Conservation (phyloP, 2,797 vertebrate genomes). For the Eutrigla gurnardus region DNA sequence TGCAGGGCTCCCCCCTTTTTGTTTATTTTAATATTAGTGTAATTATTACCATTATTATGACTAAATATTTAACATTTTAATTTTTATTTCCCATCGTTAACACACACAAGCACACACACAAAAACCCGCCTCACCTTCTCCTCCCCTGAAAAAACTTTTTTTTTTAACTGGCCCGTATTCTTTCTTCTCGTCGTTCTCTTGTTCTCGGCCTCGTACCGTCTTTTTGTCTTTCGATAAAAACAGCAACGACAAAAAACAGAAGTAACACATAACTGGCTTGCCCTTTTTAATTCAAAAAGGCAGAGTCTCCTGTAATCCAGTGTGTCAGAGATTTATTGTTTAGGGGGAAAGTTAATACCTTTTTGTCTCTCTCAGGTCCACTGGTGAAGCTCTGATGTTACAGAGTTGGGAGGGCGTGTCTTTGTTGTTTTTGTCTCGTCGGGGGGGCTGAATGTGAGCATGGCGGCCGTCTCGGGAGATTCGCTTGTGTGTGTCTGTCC, state of each 20-base stretch:
- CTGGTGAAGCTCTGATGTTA: slow-evolving; percentile 77
- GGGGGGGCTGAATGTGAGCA: slow-evolving; percentile 60
- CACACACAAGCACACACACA: too few relatives aligned
- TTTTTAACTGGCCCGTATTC: too few relatives aligned
- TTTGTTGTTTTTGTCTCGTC: slow-evolving; percentile 72
- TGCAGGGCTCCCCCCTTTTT: too few relatives aligned
- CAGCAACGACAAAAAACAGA: not conserved
- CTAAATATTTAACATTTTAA: too few relatives aligned
- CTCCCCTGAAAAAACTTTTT: too few relatives aligned
- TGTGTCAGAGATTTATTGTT: slow-evolving; percentile 61
- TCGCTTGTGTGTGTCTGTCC: slow-evolving; percentile 60
- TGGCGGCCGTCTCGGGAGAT: slow-evolving; percentile 68
- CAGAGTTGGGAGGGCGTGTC: slow-evolving; percentile 73
- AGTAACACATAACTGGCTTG: slow-evolving; percentile 20
- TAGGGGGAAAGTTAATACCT: slow-evolving; percentile 64
- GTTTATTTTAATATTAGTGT: too few relatives aligned
- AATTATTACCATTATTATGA: too few relatives aligned
- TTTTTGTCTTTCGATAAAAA: not conserved
- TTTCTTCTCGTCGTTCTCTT: too few relatives aligned
- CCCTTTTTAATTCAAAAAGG: slow-evolving; percentile 38
- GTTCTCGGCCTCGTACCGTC: too few relatives aligned
- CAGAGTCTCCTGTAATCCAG: slow-evolving; percentile 32
- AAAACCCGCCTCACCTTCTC: too few relatives aligned
- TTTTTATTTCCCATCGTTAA: too few relatives aligned
- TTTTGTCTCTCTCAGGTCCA: slow-evolving; percentile 70